Conservation (phyloP, 2,113 vertebrate genomes). For the Noctilio leporinus region DNA sequence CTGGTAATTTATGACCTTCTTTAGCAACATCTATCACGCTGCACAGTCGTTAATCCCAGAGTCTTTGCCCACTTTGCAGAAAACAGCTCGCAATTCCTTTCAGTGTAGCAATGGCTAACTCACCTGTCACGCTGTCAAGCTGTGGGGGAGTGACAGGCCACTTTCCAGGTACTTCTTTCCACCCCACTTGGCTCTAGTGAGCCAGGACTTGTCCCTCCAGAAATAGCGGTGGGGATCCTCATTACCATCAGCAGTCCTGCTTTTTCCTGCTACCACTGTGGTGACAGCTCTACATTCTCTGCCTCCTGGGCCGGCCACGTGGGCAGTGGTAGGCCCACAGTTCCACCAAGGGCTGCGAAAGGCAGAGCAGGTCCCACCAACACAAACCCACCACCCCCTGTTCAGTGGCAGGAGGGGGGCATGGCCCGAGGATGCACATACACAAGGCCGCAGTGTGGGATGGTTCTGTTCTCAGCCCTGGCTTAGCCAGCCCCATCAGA, state of each 20-base stretch:
- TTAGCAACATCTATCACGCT: conserved; percentile 70
- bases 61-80: conserved; percentile 74
- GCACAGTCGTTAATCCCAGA: conserved; percentile 62
- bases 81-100: conserved; percentile 69
- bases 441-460: background rate
- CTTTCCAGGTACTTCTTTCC: conserved; percentile 30
- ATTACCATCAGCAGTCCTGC: background rate
- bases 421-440: too few relatives aligned
- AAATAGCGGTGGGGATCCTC: background rate
- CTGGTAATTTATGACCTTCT: conserved; percentile 69
- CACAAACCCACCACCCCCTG: background rate
- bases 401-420: background rate
- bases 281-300: rapidly evolving
- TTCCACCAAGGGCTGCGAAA: background rate
- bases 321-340: background rate
- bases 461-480: background rate
- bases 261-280: background rate
- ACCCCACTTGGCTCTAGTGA: conserved; percentile 26
- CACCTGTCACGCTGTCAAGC: conserved; percentile 42
- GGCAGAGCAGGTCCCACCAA: background rate
- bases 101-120: conserved; percentile 53
- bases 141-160: conserved; percentile 32
- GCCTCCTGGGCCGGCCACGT: background rate
- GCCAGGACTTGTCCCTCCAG: background rate
- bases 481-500: background rate